phyloP scores from a whole-genome alignment of 2,797 vertebrate species.

The Myotis findleyi region DNA sequence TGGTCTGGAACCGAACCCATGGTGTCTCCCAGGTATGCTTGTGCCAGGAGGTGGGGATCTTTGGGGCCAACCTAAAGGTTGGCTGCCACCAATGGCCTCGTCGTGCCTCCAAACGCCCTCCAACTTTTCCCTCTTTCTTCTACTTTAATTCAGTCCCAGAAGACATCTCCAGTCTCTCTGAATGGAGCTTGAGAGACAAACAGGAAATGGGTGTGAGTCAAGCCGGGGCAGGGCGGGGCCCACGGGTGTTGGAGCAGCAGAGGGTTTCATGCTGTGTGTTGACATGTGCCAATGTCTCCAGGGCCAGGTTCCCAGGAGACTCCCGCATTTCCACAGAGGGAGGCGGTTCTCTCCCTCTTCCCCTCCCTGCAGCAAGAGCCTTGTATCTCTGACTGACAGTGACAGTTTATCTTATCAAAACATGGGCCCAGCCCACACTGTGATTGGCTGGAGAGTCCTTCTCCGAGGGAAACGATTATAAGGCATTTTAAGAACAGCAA shows the following conservation, averaged over 20 bases:
- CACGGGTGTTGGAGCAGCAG: neutral
- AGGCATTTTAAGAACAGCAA: constrained; percentile 74
- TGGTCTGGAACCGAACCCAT: neutral
- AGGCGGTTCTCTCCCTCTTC: accelerated
- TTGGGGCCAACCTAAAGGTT: neutral
- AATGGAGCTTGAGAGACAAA: neutral
- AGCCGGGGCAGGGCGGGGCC: accelerated
- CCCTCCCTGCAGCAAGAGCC: neutral
- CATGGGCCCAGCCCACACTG: neutral
- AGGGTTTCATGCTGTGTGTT: neutral
- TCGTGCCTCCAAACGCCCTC: neutral
- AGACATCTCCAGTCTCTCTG: neutral
- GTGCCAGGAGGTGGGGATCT: too few species aligned
- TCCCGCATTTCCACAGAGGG: neutral
- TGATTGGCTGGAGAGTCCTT: constrained; percentile 56
- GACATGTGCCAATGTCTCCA: neutral
- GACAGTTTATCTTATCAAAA: constrained; percentile 63
- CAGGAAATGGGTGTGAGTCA: neutral
- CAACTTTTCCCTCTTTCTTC: accelerated
- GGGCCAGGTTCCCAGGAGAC: neutral
- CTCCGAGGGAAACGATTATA: constrained; percentile 69
- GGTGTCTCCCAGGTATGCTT: neutral
- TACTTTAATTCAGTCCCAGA: neutral
- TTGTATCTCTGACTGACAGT: constrained; percentile 56
- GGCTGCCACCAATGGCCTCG: neutral